Percentiles rank a stretch among this genome's conserved stretches.
These are phyloP conservation scores for Petrolisthes cinctipes DNA, from an alignment of 2,888 invertebrate species.

Conservation along the genomic window DNA sequence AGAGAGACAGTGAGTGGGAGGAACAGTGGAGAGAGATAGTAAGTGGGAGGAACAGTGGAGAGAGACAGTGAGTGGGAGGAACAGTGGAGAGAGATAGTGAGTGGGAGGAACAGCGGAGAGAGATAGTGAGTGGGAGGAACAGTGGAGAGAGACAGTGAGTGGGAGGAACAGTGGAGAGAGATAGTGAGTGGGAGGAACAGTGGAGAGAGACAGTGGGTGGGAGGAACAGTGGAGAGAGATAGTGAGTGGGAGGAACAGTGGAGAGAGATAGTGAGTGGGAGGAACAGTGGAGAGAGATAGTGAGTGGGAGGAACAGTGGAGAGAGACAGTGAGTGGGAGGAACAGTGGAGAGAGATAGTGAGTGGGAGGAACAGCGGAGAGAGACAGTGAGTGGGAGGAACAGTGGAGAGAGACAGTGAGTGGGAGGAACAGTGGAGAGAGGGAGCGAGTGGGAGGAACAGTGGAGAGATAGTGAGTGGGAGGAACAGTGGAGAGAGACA, in stretches of 20 bases:
- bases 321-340: too few relatives aligned
- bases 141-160: too few relatives aligned
- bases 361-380: constrained; percentile 2
- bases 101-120: too few relatives aligned
- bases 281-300: not conserved
- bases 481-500: not conserved
- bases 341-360: not conserved
- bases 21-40: not conserved
- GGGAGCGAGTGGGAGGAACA: not conserved
- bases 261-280: not conserved
- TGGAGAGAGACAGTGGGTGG: constrained; percentile 16
- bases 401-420: not conserved
- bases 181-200: too few relatives aligned
- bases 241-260: constrained; percentile 24
- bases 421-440: not conserved
- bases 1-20: not conserved
- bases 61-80: not conserved
- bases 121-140: too few relatives aligned
- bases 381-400: constrained; percentile 22
- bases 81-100: too few relatives aligned
- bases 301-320: too few relatives aligned
- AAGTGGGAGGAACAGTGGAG: not conserved
- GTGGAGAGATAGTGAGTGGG: not conserved
- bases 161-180: too few relatives aligned
- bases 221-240: not conserved